phyloP scores from a whole-genome alignment of 2,113 vertebrate species.

The Heptranchias perlo region DNA sequence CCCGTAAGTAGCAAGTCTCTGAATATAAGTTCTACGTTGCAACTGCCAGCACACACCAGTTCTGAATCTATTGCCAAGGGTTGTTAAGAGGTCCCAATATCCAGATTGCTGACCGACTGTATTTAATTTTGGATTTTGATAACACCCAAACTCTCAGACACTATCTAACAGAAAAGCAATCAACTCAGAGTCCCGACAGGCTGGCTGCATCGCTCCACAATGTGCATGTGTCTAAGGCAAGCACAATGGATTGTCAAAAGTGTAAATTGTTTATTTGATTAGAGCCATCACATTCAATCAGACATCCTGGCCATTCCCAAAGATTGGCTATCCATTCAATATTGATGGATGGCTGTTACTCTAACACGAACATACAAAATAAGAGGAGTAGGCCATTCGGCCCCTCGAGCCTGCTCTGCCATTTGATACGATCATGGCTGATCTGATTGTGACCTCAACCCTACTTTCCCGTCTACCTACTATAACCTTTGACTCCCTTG shows the following conservation, averaged over 20 bases:
- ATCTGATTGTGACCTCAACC: no score
- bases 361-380: no score
- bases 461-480: no score
- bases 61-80: neutral
- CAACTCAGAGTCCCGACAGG: neutral
- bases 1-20: neutral
- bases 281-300: neutral
- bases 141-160: neutral
- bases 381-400: no score
- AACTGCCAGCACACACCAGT: neutral
- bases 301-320: neutral
- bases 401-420: no score
- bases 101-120: neutral
- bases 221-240: neutral
- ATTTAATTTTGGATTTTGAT: neutral
- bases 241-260: no score
- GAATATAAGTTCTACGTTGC: neutral
- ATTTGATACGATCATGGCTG: no score
- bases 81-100: neutral
- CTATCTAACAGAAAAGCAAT: neutral
- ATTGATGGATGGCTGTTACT: neutral
- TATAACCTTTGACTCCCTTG: no score
- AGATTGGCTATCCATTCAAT: neutral
- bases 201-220: neutral
- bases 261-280: no score